Evolutionary conservation across 2,113 vertebrate species (phyloP).

Genomic region (Sylvia atricapilla): DNA sequence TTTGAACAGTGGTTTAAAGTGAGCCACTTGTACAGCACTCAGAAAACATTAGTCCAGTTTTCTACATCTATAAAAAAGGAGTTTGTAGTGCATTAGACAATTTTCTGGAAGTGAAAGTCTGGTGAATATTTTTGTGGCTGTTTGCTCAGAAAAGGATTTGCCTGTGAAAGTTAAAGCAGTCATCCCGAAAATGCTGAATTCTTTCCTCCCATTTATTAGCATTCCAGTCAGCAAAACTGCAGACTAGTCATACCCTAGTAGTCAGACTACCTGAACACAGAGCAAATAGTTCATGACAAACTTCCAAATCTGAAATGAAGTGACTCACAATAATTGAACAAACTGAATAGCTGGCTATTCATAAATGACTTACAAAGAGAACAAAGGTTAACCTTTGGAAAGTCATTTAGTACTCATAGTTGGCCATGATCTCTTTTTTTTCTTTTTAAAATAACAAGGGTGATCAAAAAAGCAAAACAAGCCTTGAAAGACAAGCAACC

Average conservation of each 20-base stretch:
- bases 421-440: background rate
- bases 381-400: conserved; percentile 24
- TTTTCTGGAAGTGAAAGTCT: conserved; percentile 24
- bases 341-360: conserved; percentile 23
- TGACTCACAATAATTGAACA: conserved; percentile 42
- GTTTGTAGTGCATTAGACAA: background rate
- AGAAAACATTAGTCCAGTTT: background rate
- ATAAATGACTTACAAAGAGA: conserved; percentile 22
- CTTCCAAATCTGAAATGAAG: conserved; percentile 43
- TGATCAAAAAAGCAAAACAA: conserved; percentile 33
- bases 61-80: background rate
- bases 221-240: conserved; percentile 47
- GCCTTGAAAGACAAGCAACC: conserved; percentile 16
- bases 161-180: background rate
- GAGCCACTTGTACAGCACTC: background rate
- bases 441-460: conserved; percentile 15
- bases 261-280: conserved; percentile 40
- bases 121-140: background rate
- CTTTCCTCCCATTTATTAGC: conserved; percentile 35
- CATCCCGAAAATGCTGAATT: background rate
- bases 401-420: background rate
- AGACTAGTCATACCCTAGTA: conserved; percentile 12
- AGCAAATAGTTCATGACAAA: conserved; percentile 33
- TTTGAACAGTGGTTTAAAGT: background rate
- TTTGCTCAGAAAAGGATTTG: background rate